phyloP scores from a whole-genome alignment of 2,113 vertebrate genomes.

The Toxotes jaculatrix region DNA sequence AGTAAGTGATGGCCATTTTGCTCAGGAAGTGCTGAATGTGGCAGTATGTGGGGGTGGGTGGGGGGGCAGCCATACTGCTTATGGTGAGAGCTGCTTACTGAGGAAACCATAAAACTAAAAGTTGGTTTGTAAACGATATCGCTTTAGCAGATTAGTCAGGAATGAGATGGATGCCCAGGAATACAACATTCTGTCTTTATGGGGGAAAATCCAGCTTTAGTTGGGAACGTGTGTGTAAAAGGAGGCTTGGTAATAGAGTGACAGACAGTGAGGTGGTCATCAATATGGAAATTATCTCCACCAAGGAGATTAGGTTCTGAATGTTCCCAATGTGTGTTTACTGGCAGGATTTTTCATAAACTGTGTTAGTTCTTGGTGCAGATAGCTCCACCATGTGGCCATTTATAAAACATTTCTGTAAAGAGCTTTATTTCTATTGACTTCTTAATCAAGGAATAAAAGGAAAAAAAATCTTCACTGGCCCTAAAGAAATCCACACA shows the following conservation, averaged over 20 bases:
- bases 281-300: not conserved
- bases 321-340: not conserved
- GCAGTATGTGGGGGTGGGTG: slow-evolving; percentile 82
- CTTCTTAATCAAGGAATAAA: not conserved
- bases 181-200: not conserved
- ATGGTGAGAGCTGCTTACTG: slow-evolving; percentile 66
- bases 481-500: not conserved
- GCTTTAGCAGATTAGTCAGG: slow-evolving; percentile 78
- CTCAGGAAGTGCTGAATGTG: slow-evolving; percentile 72
- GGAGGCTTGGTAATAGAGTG: not conserved
- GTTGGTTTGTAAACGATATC: slow-evolving; percentile 66
- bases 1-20: slow-evolving; percentile 68
- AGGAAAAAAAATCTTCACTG: not conserved
- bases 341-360: not conserved
- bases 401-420: not conserved
- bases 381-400: slow-evolving; percentile 18
- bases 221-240: slow-evolving; percentile 2
- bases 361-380: not conserved
- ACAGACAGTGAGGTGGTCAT: not conserved
- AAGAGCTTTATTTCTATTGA: not conserved
- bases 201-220: slow-evolving; percentile 1
- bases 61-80: slow-evolving; percentile 73
- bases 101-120: slow-evolving; percentile 65
- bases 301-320: not conserved
- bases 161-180: slow-evolving; percentile 61